phyloP scores from a whole-genome alignment of 2,888 invertebrate genomes.

The Cerceris ruficornis region DNA sequence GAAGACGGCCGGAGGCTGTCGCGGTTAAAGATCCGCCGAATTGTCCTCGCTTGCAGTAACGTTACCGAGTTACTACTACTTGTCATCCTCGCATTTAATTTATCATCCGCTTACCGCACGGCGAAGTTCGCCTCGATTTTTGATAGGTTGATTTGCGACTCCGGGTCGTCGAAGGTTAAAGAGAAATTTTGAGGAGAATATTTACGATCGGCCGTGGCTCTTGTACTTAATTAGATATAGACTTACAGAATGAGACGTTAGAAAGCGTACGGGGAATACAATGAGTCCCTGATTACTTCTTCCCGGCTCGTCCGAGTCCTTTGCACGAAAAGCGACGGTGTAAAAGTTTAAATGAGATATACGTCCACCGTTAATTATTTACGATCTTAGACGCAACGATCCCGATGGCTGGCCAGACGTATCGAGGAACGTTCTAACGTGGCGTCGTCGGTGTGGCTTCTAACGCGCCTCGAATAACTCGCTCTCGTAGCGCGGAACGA shows the following conservation, averaged over 20 bases:
- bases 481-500: background rate
- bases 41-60: constrained; percentile 37
- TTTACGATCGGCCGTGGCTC: constrained; percentile 35
- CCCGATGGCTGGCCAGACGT: too few relatives aligned
- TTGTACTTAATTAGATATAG: constrained; percentile 49
- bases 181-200: constrained; percentile 57
- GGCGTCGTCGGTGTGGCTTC: too few relatives aligned
- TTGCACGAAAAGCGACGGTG: constrained; percentile 1
- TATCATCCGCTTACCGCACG: constrained; percentile 40
- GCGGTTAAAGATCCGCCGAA: constrained; percentile 14
- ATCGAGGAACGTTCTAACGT: background rate
- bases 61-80: constrained; percentile 30
- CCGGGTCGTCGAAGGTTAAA: constrained; percentile 51
- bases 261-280: constrained; percentile 43
- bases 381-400: background rate
- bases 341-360: constrained; percentile 4
- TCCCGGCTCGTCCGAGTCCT: constrained; percentile 13
- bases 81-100: constrained; percentile 42
- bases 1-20: constrained; percentile 5
- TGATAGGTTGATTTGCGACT: constrained; percentile 37
- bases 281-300: constrained; percentile 44
- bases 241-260: constrained; percentile 36
- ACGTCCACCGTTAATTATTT: constrained; percentile 19
- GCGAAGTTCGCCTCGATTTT: constrained; percentile 18
- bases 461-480: background rate